phyloP scores from a whole-genome alignment of 2,113 vertebrate genomes.

The Notarius lentiginosus region DNA sequence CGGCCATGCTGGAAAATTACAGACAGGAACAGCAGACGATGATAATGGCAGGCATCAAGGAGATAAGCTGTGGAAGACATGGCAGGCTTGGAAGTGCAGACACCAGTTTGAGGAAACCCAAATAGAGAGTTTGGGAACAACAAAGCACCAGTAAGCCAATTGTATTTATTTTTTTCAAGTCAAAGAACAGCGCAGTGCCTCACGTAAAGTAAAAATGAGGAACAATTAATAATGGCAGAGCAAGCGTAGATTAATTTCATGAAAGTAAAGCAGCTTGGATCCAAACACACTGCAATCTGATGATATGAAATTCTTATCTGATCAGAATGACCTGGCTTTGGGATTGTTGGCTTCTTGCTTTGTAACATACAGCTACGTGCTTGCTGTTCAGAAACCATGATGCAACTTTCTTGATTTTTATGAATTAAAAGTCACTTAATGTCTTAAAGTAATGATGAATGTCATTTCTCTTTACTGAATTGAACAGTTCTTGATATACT shows the following conservation, averaged over 20 bases:
- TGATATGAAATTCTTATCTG: neutral
- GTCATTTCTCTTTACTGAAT: no score
- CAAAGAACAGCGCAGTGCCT: neutral
- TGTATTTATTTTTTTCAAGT: constrained; percentile 25
- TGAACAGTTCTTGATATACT: no score
- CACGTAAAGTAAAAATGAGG: neutral
- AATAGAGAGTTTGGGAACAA: constrained; percentile 33
- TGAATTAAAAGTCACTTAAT: no score
- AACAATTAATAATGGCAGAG: neutral
- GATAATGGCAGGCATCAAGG: constrained; percentile 48
- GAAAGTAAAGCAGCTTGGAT: neutral
- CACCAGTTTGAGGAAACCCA: constrained; percentile 30
- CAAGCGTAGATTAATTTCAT: neutral
- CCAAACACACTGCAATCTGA: neutral
- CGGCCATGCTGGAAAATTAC: constrained; percentile 51
- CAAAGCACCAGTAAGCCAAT: neutral
- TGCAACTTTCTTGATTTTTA: no score
- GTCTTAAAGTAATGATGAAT: no score
- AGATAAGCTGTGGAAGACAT: constrained; percentile 46
- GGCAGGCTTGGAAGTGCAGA: constrained; percentile 37
- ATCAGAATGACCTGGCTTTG: neutral
- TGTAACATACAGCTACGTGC: neutral
- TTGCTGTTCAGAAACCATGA: neutral
- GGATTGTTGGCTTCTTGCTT: neutral
- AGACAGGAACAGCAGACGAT: constrained; percentile 47